These are phyloP conservation scores for Macaria notata DNA, from an alignment of 2,888 invertebrate genomes.

Conservation along the genomic window DNA sequence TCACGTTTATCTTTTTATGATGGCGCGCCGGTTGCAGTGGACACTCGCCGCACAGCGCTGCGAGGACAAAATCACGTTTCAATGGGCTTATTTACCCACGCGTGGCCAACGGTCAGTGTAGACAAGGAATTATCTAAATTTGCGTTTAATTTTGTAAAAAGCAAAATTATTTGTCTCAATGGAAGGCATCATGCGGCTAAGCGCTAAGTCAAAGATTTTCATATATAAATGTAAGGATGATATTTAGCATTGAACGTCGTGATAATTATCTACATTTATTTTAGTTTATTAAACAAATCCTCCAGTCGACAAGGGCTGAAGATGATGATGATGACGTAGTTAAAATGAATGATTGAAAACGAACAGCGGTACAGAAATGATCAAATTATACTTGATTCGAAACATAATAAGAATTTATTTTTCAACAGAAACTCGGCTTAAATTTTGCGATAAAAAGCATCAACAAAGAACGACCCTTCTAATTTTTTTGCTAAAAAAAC, in stretches of 20 bases:
- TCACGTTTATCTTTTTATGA: constrained; percentile 27
- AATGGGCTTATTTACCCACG: constrained; percentile 12
- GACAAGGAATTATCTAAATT: not conserved
- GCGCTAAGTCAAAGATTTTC: not conserved
- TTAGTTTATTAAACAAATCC: no score
- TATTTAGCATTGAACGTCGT: no score
- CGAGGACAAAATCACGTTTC: constrained; percentile 9
- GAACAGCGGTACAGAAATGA: not conserved
- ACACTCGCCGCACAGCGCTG: constrained; percentile 13
- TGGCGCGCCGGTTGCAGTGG: constrained; percentile 24
- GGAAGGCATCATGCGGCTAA: not conserved
- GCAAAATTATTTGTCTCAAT: no score
- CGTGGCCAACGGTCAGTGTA: constrained; percentile 1
- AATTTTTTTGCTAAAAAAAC: constrained; percentile 40
- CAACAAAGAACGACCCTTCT: constrained; percentile 24
- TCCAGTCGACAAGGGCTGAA: no score
- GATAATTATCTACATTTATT: no score
- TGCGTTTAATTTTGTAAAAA: not conserved
- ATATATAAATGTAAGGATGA: not conserved
- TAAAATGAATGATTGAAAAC: no score
- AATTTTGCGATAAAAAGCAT: constrained; percentile 22
- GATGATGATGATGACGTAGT: no score
- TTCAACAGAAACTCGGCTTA: constrained; percentile 9
- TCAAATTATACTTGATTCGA: not conserved
- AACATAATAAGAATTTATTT: constrained; percentile 22